Conservation (phyloP, 2,797 vertebrate species). For the Macroramphosus scolopax region DNA sequence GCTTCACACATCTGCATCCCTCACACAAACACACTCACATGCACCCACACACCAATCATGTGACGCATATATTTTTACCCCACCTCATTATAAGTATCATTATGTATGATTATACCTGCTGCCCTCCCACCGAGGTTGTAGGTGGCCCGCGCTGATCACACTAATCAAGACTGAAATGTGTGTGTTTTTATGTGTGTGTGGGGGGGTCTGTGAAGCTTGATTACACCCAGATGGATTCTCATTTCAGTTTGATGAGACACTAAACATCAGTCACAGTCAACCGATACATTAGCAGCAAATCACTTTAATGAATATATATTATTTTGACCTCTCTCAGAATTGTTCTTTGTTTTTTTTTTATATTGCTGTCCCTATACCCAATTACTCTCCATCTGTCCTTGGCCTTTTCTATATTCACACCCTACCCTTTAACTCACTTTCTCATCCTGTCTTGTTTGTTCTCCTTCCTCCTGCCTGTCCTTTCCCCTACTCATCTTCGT, state of each 20-base stretch:
- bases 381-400: conserved; percentile 64
- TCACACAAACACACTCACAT: conserved; percentile 9
- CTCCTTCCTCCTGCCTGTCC: conserved; percentile 7
- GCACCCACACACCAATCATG: conserved; percentile 51
- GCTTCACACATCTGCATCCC: conserved; percentile 55
- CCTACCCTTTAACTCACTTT: conserved; percentile 60
- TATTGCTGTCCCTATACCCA: conserved; percentile 46
- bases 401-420: conserved; percentile 70
- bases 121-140: conserved; percentile 63
- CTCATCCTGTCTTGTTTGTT: conserved; percentile 19
- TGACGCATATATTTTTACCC: conserved; percentile 73
- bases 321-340: conserved; percentile 72
- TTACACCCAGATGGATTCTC: conserved; percentile 80
- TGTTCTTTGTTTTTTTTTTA: conserved; percentile 70
- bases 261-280: conserved; percentile 78
- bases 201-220: conserved; percentile 66
- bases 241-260: conserved; percentile 75
- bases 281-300: conserved; percentile 68
- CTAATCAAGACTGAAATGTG: conserved; percentile 73
- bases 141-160: conserved; percentile 71
- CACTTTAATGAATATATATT: conserved; percentile 79
- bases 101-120: conserved; percentile 82
- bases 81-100: conserved; percentile 80
- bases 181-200: conserved; percentile 43
- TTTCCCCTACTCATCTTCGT: conserved; percentile 25